Base-by-base conservation (phyloP, 2,797 vertebrate genomes). In the Cercopithecus mitis region DNA sequence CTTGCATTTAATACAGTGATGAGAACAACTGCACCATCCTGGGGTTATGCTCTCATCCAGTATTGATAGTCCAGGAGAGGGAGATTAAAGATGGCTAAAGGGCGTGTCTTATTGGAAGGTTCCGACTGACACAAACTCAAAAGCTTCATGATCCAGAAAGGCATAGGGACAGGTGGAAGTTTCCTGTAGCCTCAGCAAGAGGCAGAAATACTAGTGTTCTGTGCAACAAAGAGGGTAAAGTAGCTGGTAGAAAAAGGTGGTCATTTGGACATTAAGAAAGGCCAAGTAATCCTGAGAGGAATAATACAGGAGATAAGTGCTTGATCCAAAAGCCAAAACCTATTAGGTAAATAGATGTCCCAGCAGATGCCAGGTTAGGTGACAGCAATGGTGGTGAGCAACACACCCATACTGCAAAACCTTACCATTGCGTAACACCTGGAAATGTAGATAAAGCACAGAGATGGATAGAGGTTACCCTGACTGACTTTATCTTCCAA, bases 401-500 rank as follows among this genome's bases (percentile, higher is more conserved):
- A 61, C 20, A 52, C 22, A 24, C 20, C 61, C 5, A 5, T 52
- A 50, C 2, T 7, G 7, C 27, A 30, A 70, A 75, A n/a, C 15
- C 45, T 93, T 61, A 4, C 7, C 20, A 50, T 15, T 64, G 20
- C 4, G 19, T 45, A 88, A 72, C 4, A 10, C 14, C 17, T 6
- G 57, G 19, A 64, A 70, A 67, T 52, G 2, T 22, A 39, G 5
- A 47, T 47, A 30, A 88, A 33, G 25, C 24, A 88, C 13, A 47
- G 14, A 2, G 20, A 61, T 19, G 2, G 4, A 9, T 33, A n/a
- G 8, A 50, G 2, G 5, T 24, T 9, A 57, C 41, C 1, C 9
- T 50, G 41, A n/a, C 9, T 90, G 36, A 73, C 27, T 84, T 25
- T 75, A 39, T 52, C 77, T 96, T 50, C 30, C 43, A 96, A 84